Evolutionary conservation across 2,888 invertebrate genomes (phyloP).

Genomic region (Andrena bucephala): DNA sequence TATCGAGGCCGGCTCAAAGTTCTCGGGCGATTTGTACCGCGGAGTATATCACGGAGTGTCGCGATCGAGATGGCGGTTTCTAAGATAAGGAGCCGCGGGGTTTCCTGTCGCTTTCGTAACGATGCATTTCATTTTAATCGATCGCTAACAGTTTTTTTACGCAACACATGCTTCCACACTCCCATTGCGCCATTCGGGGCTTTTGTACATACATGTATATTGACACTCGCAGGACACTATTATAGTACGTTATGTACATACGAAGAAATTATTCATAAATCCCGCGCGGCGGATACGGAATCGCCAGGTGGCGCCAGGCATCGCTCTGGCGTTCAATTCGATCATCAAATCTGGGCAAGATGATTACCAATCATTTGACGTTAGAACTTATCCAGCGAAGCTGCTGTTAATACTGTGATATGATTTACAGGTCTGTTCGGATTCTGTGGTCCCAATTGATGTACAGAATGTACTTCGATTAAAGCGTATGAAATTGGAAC

Average conservation of each 20-base stretch:
- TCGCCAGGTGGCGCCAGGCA: too few species aligned
- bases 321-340: too few species aligned
- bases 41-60: conserved; percentile 10
- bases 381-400: too few species aligned
- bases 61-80: conserved; percentile 33
- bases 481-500: too few species aligned
- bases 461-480: too few species aligned
- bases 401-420: too few species aligned
- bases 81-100: conserved; percentile 19
- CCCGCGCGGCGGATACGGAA: too few species aligned
- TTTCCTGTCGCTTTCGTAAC: conserved; percentile 49
- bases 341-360: too few species aligned
- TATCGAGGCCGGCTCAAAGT: conserved; percentile 3
- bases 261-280: too few species aligned
- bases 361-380: too few species aligned
- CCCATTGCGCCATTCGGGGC: conserved; percentile 32
- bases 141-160: conserved; percentile 34
- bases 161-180: conserved; percentile 30
- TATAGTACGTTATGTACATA: background rate
- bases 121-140: conserved; percentile 48
- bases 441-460: too few species aligned
- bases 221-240: conserved; percentile 8
- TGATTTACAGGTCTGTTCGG: too few species aligned
- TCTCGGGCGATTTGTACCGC: conserved; percentile 8
- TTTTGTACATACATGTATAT: background rate